Percentiles rank a stretch among this genome's conserved stretches.
Conservation (phyloP, 2,888 invertebrate species). For the Dolichomitus sp. region DNA sequence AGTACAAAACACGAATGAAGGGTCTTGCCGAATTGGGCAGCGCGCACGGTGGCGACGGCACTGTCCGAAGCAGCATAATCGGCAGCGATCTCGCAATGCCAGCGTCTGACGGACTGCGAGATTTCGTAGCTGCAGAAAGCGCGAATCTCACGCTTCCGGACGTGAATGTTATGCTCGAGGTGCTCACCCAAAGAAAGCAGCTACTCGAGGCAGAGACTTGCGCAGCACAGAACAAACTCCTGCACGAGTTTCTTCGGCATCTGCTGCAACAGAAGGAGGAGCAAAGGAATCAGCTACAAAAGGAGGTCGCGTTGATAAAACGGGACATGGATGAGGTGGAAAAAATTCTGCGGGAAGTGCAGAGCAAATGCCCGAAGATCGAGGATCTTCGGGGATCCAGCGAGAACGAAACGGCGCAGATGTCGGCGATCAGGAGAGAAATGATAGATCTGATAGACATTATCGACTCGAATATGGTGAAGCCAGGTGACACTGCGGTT, state of each 20-base stretch:
- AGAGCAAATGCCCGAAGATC: constrained; percentile 88
- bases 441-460: constrained; percentile 88
- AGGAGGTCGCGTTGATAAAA: constrained; percentile 92
- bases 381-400: constrained; percentile 87
- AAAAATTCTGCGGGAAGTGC: constrained; percentile 88
- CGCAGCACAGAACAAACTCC: constrained; percentile 92
- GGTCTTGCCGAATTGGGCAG: constrained; percentile 85
- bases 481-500: constrained; percentile 76
- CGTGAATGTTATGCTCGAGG: constrained; percentile 93
- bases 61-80: constrained; percentile 67
- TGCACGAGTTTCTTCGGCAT: constrained; percentile 94
- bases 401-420: constrained; percentile 86
- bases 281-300: constrained; percentile 89
- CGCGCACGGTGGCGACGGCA: constrained; percentile 73
- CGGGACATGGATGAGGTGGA: constrained; percentile 92
- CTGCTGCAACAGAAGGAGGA: constrained; percentile 91
- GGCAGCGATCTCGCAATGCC: constrained; percentile 80
- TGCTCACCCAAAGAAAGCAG: constrained; percentile 92
- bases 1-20: constrained; percentile 89
- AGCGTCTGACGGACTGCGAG: constrained; percentile 85
- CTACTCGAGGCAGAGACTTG: constrained; percentile 93
- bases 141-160: constrained; percentile 92
- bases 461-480: constrained; percentile 87
- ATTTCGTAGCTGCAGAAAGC: constrained; percentile 90
- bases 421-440: constrained; percentile 87